A percentile compares a stretch with the other conserved stretches of the same genome.
phyloP scores from a whole-genome alignment of 2,888 invertebrate species.

The Drosophila rubida region DNA sequence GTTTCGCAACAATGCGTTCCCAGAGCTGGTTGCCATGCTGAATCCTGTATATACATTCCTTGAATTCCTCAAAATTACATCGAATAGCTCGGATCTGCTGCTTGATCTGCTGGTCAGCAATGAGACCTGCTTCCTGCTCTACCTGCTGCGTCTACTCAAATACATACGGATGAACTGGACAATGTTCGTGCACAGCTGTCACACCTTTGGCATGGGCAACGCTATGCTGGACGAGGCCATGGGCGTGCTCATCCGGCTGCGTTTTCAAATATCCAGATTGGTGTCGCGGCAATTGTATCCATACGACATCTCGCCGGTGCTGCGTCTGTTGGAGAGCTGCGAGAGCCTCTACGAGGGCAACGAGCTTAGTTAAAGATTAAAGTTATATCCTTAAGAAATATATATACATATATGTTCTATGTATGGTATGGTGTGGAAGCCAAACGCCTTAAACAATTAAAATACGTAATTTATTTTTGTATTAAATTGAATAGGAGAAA shows the following conservation, averaged over 20 bases:
- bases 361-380: conserved; percentile 88
- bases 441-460: conserved; percentile 65
- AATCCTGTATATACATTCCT: conserved; percentile 95
- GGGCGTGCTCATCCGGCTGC: conserved; percentile 91
- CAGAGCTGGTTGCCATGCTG: conserved; percentile 92
- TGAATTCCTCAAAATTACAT: conserved; percentile 93
- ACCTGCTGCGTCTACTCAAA: conserved; percentile 93
- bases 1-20: conserved; percentile 92
- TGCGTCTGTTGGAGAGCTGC: conserved; percentile 92
- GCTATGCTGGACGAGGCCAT: conserved; percentile 92
- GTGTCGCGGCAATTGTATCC: conserved; percentile 94
- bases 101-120: conserved; percentile 95
- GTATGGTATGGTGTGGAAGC: conserved; percentile 9
- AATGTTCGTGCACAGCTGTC: conserved; percentile 92
- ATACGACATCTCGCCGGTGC: conserved; percentile 95
- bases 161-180: conserved; percentile 93
- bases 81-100: conserved; percentile 92
- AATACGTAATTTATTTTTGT: conserved; percentile 76
- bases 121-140: conserved; percentile 95
- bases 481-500: conserved; percentile 55
- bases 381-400: conserved; percentile 3
- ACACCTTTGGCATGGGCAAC: conserved; percentile 85
- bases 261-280: conserved; percentile 92
- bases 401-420: conserved; percentile 4
- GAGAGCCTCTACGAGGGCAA: conserved; percentile 94